A percentile compares a stretch with the other conserved stretches of the same genome.
Evolutionary conservation across 2,797 vertebrate genomes (phyloP).

Genomic region (Limosa lapponica): DNA sequence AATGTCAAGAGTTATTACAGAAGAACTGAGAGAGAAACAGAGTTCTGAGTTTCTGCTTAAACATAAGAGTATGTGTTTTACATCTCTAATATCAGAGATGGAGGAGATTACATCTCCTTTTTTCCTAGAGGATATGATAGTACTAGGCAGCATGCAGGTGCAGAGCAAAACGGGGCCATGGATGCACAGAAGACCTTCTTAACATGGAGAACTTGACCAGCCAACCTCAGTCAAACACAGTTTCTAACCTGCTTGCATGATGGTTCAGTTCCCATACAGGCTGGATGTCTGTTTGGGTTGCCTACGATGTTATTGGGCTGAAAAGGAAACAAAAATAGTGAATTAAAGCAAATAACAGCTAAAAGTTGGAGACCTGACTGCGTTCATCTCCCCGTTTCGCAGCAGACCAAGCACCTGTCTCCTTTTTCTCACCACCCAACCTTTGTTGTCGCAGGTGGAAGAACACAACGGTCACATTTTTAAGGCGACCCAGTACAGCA

Average conservation of each 20-base stretch:
- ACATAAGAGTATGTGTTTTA: background rate
- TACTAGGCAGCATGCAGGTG: background rate
- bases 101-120: background rate
- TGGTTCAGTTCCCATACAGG: fast-evolving
- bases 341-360: background rate
- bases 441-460: conserved; percentile 86
- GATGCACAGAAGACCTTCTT: background rate
- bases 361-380: background rate
- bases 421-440: background rate
- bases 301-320: background rate
- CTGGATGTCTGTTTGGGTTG: background rate
- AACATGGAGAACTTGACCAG: background rate
- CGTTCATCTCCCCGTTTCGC: background rate
- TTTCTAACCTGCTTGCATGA: background rate
- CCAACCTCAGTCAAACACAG: background rate
- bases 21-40: background rate
- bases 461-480: conserved; percentile 98
- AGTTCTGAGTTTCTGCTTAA: background rate
- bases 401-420: background rate
- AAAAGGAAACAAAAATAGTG: background rate
- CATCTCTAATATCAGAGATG: background rate
- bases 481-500: conserved; percentile 97
- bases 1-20: background rate
- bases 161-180: background rate
- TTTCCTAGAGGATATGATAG: background rate